Percentiles rank a stretch among this genome's conserved stretches.
Conservation (phyloP, 1,140 invertebrate species). For the Drosophila suzukii region DNA sequence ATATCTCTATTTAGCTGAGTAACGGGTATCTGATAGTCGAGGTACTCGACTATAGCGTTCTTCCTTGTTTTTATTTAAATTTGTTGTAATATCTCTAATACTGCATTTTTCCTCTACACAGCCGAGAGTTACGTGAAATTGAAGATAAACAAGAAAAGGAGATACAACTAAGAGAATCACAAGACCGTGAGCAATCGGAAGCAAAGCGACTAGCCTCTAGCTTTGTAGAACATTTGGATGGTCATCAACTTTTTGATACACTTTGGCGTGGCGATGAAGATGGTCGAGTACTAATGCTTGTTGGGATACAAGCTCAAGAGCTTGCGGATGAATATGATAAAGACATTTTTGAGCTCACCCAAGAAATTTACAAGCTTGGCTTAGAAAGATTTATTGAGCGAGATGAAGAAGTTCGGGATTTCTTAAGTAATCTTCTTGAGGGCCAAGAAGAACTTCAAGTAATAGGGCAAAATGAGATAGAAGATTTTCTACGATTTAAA, state of each 20-base stretch:
- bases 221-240: conserved; percentile 91
- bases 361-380: conserved; percentile 89
- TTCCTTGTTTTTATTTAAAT: no score
- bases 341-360: conserved; percentile 87
- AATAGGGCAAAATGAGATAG: conserved; percentile 56
- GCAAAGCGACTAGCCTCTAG: conserved; percentile 84
- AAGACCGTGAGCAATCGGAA: conserved; percentile 81
- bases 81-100: no score
- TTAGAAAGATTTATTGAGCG: conserved; percentile 87
- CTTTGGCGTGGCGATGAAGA: conserved; percentile 91
- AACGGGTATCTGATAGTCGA: no score
- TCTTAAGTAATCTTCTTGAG: conserved; percentile 87
- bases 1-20: no score
- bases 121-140: conserved; percentile 81
- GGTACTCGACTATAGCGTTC: no score
- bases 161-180: conserved; percentile 81
- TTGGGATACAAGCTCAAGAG: conserved; percentile 87
- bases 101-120: no score
- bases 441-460: conserved; percentile 85
- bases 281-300: conserved; percentile 88
- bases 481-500: conserved; percentile 58
- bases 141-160: conserved; percentile 85
- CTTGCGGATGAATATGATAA: conserved; percentile 84
- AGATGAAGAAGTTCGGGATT: conserved; percentile 89
- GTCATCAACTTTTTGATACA: conserved; percentile 88